Evolutionary conservation across 2,888 invertebrate genomes (phyloP).

Genomic region (Brachycybe producta): DNA sequence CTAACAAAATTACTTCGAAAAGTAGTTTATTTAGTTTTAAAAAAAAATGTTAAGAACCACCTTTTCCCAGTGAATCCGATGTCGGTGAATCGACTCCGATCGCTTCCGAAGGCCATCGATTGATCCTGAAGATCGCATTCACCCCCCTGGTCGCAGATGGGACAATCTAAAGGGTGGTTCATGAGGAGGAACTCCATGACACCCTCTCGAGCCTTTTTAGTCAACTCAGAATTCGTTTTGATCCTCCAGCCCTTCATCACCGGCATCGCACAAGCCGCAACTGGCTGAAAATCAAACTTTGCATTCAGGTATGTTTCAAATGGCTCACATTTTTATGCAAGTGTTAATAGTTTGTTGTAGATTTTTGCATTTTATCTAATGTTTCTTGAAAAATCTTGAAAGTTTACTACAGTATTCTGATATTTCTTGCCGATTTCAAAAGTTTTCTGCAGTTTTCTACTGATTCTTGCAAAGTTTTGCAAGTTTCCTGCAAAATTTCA

Average conservation of each 20-base stretch:
- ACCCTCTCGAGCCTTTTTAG: conserved; percentile 63
- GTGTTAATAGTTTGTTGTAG: no score
- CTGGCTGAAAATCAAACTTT: conserved; percentile 46
- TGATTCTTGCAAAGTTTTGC: no score
- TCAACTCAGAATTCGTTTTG: conserved; percentile 92
- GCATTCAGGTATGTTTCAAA: no score
- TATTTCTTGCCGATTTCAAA: no score
- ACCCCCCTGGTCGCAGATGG: conserved; percentile 93
- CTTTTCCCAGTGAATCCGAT: conserved; percentile 82
- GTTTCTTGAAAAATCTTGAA: no score
- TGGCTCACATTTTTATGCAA: no score
- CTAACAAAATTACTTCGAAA: not conserved
- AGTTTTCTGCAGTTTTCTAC: no score
- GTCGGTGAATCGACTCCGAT: conserved; percentile 83
- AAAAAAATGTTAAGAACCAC: conserved; percentile 39
- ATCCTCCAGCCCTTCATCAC: conserved; percentile 99
- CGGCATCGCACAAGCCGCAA: conserved; percentile 99
- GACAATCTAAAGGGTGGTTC: conserved; percentile 98
- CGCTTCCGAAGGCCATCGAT: conserved; percentile 97
- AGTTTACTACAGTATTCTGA: no score
- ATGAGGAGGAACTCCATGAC: conserved; percentile 99
- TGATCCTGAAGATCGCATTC: conserved; percentile 76
- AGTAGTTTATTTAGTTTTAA: no score
- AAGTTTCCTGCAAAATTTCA: no score
- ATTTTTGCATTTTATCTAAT: no score